Percentiles rank a stretch among this genome's conserved stretches.
These are phyloP conservation scores for Pandemis heparana DNA, from an alignment of 2,888 invertebrate species.

Conservation along the genomic window DNA sequence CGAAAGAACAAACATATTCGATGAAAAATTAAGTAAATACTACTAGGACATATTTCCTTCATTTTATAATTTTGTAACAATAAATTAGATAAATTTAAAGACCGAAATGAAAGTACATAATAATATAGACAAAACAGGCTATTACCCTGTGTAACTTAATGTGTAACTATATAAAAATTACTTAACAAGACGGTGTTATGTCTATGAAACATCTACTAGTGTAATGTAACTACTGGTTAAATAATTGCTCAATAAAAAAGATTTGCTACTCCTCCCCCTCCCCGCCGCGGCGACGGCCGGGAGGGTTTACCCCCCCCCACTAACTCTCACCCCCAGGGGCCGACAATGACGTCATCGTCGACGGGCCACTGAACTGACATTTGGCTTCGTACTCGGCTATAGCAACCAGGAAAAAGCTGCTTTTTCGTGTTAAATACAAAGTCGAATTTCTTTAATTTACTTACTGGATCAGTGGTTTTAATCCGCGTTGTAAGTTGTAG, in stretches of 20 bases:
- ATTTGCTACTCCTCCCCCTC: not conserved
- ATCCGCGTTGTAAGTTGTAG: conserved; percentile 2
- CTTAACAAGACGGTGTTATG: no score
- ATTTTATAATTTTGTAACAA: no score
- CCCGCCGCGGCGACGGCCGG: not conserved
- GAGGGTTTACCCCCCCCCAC: no score
- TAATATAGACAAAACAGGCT: no score
- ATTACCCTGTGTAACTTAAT: no score
- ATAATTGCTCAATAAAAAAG: not conserved
- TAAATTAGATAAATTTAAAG: no score
- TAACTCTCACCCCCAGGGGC: conserved; percentile 16
- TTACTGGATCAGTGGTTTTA: conserved; percentile 5
- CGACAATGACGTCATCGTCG: conserved; percentile 40
- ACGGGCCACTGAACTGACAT: conserved; percentile 40
- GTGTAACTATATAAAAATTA: no score
- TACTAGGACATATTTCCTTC: no score
- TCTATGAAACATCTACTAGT: not conserved
- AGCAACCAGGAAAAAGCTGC: not conserved
- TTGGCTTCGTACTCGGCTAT: conserved; percentile 23
- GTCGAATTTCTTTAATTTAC: not conserved
- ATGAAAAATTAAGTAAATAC: no score
- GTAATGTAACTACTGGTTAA: not conserved
- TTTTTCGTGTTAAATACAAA: not conserved
- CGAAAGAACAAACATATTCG: no score
- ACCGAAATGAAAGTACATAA: no score